Conservation (phyloP, 2,797 vertebrate genomes). For the Sylvia borin region DNA sequence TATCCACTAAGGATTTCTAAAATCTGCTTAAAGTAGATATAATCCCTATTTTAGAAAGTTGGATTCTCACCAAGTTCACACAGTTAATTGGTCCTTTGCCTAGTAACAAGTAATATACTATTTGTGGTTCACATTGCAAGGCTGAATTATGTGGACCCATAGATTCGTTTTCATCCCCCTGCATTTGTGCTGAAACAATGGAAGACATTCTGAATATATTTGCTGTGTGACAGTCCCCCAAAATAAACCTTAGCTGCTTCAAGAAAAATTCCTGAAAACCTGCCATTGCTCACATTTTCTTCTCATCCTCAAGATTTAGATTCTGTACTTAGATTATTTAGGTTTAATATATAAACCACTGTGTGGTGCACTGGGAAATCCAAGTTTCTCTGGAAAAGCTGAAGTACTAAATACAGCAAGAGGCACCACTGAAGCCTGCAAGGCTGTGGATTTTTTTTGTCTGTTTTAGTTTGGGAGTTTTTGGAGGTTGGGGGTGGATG, state of each 20-base stretch:
- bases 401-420: not conserved
- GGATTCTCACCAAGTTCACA: not conserved
- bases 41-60: not conserved
- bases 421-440: not conserved
- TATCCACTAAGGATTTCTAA: not conserved
- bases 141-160: not conserved
- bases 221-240: not conserved
- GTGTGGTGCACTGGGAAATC: not conserved
- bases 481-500: too few species aligned
- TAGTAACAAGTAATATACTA: not conserved
- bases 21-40: not conserved
- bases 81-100: not conserved
- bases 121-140: not conserved
- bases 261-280: not conserved
- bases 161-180: not conserved
- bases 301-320: not conserved
- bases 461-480: too few species aligned
- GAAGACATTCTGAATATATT: not conserved
- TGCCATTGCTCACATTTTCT: not conserved
- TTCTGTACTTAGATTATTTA: not conserved
- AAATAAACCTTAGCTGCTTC: not conserved
- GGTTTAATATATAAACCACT: not conserved
- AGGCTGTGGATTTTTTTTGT: not conserved
- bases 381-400: not conserved
- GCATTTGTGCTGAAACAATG: not conserved